phyloP scores from a whole-genome alignment of 23 tunicate genomes.

The Ascidia mentula region DNA sequence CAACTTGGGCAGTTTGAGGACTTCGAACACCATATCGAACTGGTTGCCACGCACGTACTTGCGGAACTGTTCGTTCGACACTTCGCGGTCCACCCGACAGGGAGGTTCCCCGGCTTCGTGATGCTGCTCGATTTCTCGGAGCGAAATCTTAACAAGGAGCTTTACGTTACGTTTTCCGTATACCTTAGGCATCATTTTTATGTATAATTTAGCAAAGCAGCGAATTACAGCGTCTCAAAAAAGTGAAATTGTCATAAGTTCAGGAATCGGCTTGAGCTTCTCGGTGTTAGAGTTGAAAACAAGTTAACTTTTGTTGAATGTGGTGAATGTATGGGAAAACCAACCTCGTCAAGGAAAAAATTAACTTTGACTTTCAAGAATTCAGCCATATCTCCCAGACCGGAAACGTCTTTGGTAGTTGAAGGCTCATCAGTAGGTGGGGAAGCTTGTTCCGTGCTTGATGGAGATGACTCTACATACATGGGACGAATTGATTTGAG shows the following conservation, averaged over 20 bases:
- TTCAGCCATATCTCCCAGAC: conserved; percentile 61
- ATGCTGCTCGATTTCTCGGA: conserved; percentile 76
- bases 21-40: conserved; percentile 77
- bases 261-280: too few relatives aligned
- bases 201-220: too few relatives aligned
- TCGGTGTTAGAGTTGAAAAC: too few relatives aligned
- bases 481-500: too few relatives aligned
- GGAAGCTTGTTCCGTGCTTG: neutral
- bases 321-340: neutral
- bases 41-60: conserved; percentile 68
- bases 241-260: too few relatives aligned
- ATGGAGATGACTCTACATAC: too few relatives aligned
- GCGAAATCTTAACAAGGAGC: conserved; percentile 36
- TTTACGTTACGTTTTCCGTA: too few relatives aligned
- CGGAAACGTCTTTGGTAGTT: too few relatives aligned
- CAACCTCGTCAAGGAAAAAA: conserved; percentile 63
- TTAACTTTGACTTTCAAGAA: conserved; percentile 74
- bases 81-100: conserved; percentile 64
- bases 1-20: conserved; percentile 52
- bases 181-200: too few relatives aligned
- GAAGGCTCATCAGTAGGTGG: neutral
- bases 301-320: neutral
- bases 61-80: conserved; percentile 73
- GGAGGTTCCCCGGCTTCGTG: conserved; percentile 92
- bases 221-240: too few relatives aligned